Percentiles rank a stretch among this genome's conserved stretches.
These are phyloP conservation scores for Melanotus villosus DNA, from an alignment of 2,888 invertebrate species.

Conservation along the genomic window DNA sequence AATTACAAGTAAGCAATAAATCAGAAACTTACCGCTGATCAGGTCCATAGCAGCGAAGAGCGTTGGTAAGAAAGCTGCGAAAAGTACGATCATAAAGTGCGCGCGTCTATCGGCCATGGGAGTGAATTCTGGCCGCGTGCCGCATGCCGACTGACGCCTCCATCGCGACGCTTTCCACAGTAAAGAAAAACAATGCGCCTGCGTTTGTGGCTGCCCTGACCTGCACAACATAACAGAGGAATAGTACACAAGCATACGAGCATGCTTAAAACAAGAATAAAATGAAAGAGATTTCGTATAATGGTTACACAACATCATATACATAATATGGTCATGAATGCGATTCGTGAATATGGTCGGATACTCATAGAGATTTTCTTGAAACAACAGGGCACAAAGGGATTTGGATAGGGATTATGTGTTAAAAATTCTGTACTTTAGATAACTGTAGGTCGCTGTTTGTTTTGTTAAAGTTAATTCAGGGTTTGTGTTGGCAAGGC, in stretches of 20 bases:
- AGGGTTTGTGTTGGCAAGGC: too few species aligned
- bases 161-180: constrained; percentile 55
- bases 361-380: neutral
- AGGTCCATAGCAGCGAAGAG: constrained; percentile 53
- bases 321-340: neutral
- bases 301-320: constrained; percentile 13
- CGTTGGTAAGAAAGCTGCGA: constrained; percentile 37
- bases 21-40: constrained; percentile 55
- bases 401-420: constrained; percentile 13
- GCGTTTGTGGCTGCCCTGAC: constrained; percentile 55
- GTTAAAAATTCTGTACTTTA: constrained; percentile 22
- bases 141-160: constrained; percentile 60
- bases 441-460: constrained; percentile 23
- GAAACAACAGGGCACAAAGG: neutral
- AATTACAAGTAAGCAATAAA: too few species aligned
- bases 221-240: constrained; percentile 55
- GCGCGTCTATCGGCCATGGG: constrained; percentile 51
- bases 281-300: constrained; percentile 36
- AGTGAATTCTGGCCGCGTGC: constrained; percentile 55
- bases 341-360: neutral
- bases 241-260: constrained; percentile 39
- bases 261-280: constrained; percentile 38
- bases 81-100: constrained; percentile 45
- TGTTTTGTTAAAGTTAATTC: constrained; percentile 28
- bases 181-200: constrained; percentile 50